These are phyloP conservation scores for Erpornis zantholeuca DNA, from an alignment of 2,113 vertebrate species.

Conservation along the genomic window DNA sequence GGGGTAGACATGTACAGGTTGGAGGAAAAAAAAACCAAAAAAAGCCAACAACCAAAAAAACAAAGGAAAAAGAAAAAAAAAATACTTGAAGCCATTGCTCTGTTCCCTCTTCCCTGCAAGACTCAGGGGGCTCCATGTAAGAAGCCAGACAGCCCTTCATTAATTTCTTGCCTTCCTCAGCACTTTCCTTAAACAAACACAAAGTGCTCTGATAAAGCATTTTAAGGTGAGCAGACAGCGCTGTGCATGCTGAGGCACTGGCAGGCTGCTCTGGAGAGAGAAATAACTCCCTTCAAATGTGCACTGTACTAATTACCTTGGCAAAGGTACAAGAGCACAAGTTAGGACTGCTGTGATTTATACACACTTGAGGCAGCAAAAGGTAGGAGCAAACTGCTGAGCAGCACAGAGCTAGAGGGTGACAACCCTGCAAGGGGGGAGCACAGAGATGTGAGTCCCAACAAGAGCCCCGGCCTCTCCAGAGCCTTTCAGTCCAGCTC, in stretches of 20 bases:
- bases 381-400: neutral
- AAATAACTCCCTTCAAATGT: slow-evolving; percentile 25
- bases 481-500: neutral
- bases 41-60: too few relatives aligned
- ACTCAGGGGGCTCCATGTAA: neutral
- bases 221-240: fast-evolving
- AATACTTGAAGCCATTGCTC: neutral
- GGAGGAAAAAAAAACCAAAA: neutral
- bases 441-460: neutral
- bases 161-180: slow-evolving; percentile 39
- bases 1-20: neutral
- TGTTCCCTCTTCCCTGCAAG: neutral
- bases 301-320: slow-evolving; percentile 48
- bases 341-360: slow-evolving; percentile 39
- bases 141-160: neutral
- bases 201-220: neutral
- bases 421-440: neutral
- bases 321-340: slow-evolving; percentile 41
- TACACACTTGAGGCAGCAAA: neutral
- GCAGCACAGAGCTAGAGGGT: neutral
- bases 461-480: neutral
- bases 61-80: neutral
- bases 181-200: slow-evolving; percentile 14
- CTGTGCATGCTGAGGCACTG: neutral
- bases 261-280: slow-evolving; percentile 1